Percentiles rank a stretch among this genome's conserved stretches.
Evolutionary conservation across 1,140 invertebrate species (phyloP).

Genomic region (Drosophila virilis): DNA sequence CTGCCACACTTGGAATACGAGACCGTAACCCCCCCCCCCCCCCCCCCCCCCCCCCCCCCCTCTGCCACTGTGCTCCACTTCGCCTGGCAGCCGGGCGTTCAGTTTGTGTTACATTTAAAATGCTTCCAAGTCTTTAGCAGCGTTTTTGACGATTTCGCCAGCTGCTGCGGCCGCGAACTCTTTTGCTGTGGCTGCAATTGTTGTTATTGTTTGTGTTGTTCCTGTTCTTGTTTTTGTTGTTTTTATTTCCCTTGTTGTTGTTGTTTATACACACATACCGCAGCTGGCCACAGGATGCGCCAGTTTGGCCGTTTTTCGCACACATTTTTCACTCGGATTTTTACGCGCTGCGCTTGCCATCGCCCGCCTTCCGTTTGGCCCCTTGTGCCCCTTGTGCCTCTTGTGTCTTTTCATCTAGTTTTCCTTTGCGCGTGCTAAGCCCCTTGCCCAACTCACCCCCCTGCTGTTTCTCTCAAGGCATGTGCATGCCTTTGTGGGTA

Average conservation of each 20-base stretch:
- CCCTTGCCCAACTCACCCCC: neutral
- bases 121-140: constrained; percentile 34
- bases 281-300: constrained; percentile 51
- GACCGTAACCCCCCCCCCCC: neutral
- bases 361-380: neutral
- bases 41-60: neutral
- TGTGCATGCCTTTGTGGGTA: constrained; percentile 22
- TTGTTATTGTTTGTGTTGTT: constrained; percentile 17
- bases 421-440: constrained; percentile 27
- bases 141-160: constrained; percentile 47
- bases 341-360: constrained; percentile 33
- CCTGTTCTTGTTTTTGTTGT: constrained; percentile 16
- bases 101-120: constrained; percentile 36
- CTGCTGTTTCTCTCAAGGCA: constrained; percentile 1
- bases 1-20: constrained; percentile 30
- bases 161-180: constrained; percentile 18
- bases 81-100: neutral
- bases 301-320: constrained; percentile 39
- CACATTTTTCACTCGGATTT: constrained; percentile 49
- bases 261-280: constrained; percentile 23
- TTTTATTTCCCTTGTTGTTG: neutral
- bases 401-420: constrained; percentile 48
- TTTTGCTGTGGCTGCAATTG: constrained; percentile 3
- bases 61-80: neutral
- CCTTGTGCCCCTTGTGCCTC: neutral